Evolutionary conservation across 1,140 invertebrate species (phyloP).

Genomic region (Cyclargus thomasi): DNA sequence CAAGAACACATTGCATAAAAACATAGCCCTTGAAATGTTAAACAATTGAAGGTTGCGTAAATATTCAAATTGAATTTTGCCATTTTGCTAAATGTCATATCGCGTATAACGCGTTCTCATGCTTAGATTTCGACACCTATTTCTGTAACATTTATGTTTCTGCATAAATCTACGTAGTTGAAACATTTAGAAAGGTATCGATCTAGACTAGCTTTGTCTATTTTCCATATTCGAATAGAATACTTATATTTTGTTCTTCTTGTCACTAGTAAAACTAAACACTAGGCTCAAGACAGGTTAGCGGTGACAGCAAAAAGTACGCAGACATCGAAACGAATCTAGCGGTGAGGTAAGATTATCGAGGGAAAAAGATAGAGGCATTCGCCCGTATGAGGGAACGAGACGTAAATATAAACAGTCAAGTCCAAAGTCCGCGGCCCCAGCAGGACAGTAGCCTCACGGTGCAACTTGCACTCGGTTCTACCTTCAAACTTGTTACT

Average conservation of each 20-base stretch:
- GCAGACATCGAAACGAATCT: conserved; percentile 44
- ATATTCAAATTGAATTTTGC: conserved; percentile 15
- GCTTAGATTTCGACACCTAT: conserved; percentile 10
- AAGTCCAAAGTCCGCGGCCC: conserved; percentile 60
- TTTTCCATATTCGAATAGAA: neutral
- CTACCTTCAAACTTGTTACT: conserved; percentile 27
- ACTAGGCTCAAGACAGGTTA: conserved; percentile 27
- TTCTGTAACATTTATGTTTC: conserved; percentile 6
- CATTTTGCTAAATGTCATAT: conserved; percentile 15
- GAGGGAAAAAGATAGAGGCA: conserved; percentile 40
- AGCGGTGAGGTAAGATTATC: conserved; percentile 45
- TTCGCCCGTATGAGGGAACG: conserved; percentile 40
- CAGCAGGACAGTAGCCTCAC: conserved; percentile 57
- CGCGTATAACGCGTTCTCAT: conserved; percentile 7
- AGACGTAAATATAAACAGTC: conserved; percentile 56
- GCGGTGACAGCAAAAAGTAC: conserved; percentile 50
- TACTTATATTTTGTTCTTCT: neutral
- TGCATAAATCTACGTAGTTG: conserved; percentile 3
- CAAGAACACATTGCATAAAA: conserved; percentile 10
- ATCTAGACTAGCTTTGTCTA: neutral
- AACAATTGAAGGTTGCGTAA: conserved; percentile 13
- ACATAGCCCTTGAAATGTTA: conserved; percentile 9
- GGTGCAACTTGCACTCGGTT: conserved; percentile 36
- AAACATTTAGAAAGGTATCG: neutral
- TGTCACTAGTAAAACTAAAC: neutral